Evolutionary conservation across 2,113 vertebrate species (phyloP).

Genomic region (Carollia perspicillata): DNA sequence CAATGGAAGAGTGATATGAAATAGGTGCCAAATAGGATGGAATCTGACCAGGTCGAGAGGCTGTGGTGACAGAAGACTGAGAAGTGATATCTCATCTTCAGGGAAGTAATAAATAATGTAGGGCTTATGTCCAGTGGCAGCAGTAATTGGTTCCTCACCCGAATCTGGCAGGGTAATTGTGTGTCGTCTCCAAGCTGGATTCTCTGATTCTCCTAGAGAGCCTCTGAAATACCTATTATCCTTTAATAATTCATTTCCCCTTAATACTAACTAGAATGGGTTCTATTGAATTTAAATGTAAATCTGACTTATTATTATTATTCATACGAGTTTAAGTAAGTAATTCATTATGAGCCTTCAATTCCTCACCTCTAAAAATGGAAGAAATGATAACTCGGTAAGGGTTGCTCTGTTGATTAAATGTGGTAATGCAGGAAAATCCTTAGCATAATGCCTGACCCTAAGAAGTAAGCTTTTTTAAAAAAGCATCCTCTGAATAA

Average conservation of each 20-base stretch:
- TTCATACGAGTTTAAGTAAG: neutral
- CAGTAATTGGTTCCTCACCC: neutral
- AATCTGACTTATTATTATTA: neutral
- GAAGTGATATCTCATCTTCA: neutral
- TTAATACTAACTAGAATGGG: neutral
- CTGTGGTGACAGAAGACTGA: neutral
- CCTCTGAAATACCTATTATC: neutral
- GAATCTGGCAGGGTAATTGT: neutral
- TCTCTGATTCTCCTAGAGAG: neutral
- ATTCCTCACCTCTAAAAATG: neutral
- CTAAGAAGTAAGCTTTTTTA: neutral
- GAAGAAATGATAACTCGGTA: neutral
- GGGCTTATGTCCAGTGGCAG: neutral
- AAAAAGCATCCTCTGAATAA: neutral
- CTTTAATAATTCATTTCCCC: neutral
- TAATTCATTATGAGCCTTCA: neutral
- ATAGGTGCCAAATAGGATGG: neutral
- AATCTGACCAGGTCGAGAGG: neutral
- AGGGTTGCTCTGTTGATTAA: neutral
- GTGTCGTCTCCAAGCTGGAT: accelerated
- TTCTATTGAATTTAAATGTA: neutral
- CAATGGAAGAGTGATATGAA: neutral
- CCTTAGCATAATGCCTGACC: neutral
- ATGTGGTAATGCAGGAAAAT: neutral
- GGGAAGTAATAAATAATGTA: neutral